phyloP scores from a whole-genome alignment of 1,140 invertebrate species.

The Oryctes rhinoceros region DNA sequence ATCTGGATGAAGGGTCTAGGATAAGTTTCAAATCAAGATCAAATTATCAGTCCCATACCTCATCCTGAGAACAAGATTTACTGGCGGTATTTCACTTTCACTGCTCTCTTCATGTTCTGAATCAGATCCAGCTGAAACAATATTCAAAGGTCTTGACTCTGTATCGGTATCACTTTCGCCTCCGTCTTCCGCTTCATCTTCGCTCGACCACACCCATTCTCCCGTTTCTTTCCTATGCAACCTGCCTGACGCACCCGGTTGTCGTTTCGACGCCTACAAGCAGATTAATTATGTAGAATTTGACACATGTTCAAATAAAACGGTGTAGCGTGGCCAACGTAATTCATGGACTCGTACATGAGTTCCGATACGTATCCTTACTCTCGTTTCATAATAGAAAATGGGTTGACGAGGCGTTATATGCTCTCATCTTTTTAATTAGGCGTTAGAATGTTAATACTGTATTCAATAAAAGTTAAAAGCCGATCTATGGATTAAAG shows the following conservation, averaged over 20 bases:
- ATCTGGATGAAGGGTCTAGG: slow-evolving; percentile 31
- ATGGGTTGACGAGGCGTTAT: too few species aligned
- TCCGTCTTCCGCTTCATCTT: slow-evolving; percentile 79
- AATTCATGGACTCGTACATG: too few species aligned
- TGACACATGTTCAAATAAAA: too few species aligned
- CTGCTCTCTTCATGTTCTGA: slow-evolving; percentile 66
- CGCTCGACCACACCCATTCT: slow-evolving; percentile 98
- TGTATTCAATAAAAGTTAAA: too few species aligned
- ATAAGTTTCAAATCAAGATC: slow-evolving; percentile 2
- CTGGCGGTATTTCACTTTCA: slow-evolving; percentile 64
- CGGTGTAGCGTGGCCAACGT: too few species aligned
- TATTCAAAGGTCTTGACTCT: slow-evolving; percentile 66
- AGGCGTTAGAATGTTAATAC: too few species aligned
- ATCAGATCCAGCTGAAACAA: slow-evolving; percentile 90
- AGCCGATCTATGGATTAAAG: too few species aligned
- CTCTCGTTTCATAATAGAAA: too few species aligned
- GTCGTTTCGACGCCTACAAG: slow-evolving; percentile 75
- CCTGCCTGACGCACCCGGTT: slow-evolving; percentile 90
- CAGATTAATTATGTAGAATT: not conserved
- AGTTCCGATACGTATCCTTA: too few species aligned
- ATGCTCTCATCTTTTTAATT: too few species aligned
- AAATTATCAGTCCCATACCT: slow-evolving; percentile 59
- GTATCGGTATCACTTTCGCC: slow-evolving; percentile 66
- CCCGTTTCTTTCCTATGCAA: slow-evolving; percentile 94
- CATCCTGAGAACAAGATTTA: slow-evolving; percentile 84